Conservation (phyloP, 1,140 invertebrate species). For the Oscheius sp. region DNA sequence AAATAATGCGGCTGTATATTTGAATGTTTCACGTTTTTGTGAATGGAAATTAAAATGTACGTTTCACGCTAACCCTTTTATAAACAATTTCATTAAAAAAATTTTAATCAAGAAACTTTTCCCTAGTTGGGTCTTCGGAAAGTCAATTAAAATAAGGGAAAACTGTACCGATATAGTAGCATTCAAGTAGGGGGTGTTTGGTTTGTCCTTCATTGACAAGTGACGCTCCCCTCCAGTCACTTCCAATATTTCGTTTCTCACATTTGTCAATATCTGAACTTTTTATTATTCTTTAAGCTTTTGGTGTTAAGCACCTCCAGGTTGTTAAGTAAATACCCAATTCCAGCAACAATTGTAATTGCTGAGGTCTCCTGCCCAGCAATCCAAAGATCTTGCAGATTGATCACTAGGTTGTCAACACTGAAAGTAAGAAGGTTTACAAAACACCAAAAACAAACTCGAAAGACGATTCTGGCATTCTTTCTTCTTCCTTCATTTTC, state of each 20-base stretch:
- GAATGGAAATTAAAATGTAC: no score
- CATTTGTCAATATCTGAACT: not conserved
- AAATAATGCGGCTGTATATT: no score
- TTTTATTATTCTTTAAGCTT: not conserved
- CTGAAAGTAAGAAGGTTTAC: not conserved
- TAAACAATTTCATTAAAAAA: no score
- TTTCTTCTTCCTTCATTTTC: conserved; percentile 59
- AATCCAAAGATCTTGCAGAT: conserved; percentile 33
- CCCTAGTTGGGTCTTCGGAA: no score
- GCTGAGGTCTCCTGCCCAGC: conserved; percentile 46
- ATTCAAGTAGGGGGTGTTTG: conserved; percentile 14
- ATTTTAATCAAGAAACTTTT: no score
- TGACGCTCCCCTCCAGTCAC: not conserved
- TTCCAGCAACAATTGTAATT: conserved; percentile 43
- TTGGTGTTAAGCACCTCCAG: no score
- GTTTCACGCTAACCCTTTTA: no score
- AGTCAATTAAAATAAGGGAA: no score
- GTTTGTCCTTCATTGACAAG: not conserved
- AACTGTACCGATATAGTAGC: no score
- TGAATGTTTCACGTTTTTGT: no score
- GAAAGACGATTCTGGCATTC: conserved; percentile 3
- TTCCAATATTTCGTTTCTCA: not conserved
- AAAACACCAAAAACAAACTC: not conserved
- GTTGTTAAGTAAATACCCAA: conserved; percentile 27
- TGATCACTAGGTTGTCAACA: conserved; percentile 2